Conservation (phyloP, 2,797 vertebrate genomes). For the Acanthurus lineatus region DNA sequence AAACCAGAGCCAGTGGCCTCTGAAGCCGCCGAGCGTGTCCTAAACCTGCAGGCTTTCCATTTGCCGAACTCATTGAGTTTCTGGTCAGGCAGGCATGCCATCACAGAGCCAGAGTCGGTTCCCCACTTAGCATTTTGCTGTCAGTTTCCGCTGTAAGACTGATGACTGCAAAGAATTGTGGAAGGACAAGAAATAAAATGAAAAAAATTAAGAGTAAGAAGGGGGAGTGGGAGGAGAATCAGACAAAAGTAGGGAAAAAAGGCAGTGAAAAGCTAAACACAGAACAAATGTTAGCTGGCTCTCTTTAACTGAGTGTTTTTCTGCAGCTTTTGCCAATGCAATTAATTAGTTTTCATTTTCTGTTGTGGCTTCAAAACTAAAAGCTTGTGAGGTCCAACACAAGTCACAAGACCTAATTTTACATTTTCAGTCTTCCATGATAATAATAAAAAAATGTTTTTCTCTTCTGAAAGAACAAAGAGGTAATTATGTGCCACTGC, state of each 20-base stretch:
- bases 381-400: conserved; percentile 3
- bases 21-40: conserved; percentile 2
- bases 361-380: conserved; percentile 43
- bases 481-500: not conserved
- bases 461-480: conserved; percentile 33
- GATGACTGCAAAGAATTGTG: conserved; percentile 26
- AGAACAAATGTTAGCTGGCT: conserved; percentile 29
- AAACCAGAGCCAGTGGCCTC: conserved; percentile 21
- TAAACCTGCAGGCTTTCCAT: conserved; percentile 31
- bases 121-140: conserved; percentile 13
- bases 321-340: conserved; percentile 15
- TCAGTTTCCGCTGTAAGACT: conserved; percentile 7
- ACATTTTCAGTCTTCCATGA: conserved; percentile 15
- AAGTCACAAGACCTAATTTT: conserved; percentile 44
- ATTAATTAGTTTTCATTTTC: conserved; percentile 54
- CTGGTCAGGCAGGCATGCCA: conserved; percentile 22
- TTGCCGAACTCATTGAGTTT: conserved; percentile 39
- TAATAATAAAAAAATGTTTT: conserved; percentile 28
- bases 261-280: not conserved
- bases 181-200: not conserved
- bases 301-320: conserved; percentile 26
- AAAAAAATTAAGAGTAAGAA: conserved; percentile 11
- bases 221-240: not conserved
- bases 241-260: not conserved
- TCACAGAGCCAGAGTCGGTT: conserved; percentile 27